Percentiles rank a stretch among this genome's conserved stretches.
phyloP scores from a whole-genome alignment of 2,888 invertebrate genomes.

The Cyaniris semiargus region DNA sequence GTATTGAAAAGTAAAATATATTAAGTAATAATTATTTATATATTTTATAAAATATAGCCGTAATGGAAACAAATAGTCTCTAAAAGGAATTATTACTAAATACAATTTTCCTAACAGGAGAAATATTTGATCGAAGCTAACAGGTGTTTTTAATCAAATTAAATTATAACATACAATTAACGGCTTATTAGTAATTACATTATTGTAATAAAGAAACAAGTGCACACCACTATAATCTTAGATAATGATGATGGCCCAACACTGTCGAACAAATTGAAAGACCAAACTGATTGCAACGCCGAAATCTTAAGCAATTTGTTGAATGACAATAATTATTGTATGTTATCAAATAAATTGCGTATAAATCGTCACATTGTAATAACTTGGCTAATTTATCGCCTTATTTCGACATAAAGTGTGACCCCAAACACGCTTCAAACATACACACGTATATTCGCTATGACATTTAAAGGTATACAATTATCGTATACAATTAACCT shows the following conservation, averaged over 20 bases:
- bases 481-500: constrained; percentile 16
- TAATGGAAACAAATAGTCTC: background rate
- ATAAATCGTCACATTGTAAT: constrained; percentile 5
- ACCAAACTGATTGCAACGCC: background rate
- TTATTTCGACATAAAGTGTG: background rate
- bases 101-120: background rate
- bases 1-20: background rate
- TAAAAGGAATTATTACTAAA: background rate
- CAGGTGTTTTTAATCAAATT: background rate
- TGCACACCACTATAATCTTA: background rate
- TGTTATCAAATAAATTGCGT: constrained; percentile 6
- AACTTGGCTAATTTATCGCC: constrained; percentile 3
- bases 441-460: background rate
- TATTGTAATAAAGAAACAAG: background rate
- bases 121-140: no score
- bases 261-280: background rate
- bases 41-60: no score
- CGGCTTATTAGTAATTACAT: no score
- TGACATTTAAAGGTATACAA: constrained; percentile 19
- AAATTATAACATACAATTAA: background rate
- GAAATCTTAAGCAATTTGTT: constrained; percentile 2
- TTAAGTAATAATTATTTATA: no score
- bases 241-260: background rate
- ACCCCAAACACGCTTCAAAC: constrained; percentile 14
- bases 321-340: constrained; percentile 4